Base-by-base conservation (phyloP, 2,113 vertebrate species). In the Gasterosteus nipponicus region DNA sequence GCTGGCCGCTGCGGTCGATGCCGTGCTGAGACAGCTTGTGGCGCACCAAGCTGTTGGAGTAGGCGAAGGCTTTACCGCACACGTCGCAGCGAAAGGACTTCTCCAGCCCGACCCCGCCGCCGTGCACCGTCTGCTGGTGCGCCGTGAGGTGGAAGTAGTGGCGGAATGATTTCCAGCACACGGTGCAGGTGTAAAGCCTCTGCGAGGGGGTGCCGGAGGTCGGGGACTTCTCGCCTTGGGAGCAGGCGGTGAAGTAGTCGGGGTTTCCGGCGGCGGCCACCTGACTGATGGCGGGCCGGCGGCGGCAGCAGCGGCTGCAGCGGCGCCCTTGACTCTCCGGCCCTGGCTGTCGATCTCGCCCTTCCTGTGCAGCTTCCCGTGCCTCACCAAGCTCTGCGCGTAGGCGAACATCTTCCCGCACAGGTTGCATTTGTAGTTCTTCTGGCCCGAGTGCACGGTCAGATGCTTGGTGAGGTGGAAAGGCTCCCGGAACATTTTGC, bases 131-230 rank as follows among this genome's bases (percentile, higher is more conserved):
- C 89, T 98, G 97, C 33, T 96, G 95, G 87, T 98, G 97, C 0
- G 96, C 96, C 0, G 97, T 97, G 61, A 98, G 91, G 85, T 97
- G 96, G 92, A 97, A 97, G 0, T 97, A 96, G 86, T 98, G 96
- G 10, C 96, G 95, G 69, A 98, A 98, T 0, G 96, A 95, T 10
- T 98, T 98, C 88, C 96, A 96, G 58, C 97, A 98, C 54, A 94
- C 92, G 0, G 93, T 93, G 61, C 94, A 95, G 56, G 94, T 95
- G 53, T 94, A 95, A 6, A 95, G 89, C 80, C 93, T 87, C 70
- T 94, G 92, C 1, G 93, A 93, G 4, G 94, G 92, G 0, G 94
- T 92, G 71, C 92, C 88, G 3, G 91, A 89, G 0, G 89, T 93
- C 1, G 92, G 92, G 26, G 93, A 91, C 78, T 94, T 94, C 11